These are phyloP conservation scores for Lepidurus arcticus DNA, from an alignment of 1,140 invertebrate genomes.

Conservation along the genomic window DNA sequence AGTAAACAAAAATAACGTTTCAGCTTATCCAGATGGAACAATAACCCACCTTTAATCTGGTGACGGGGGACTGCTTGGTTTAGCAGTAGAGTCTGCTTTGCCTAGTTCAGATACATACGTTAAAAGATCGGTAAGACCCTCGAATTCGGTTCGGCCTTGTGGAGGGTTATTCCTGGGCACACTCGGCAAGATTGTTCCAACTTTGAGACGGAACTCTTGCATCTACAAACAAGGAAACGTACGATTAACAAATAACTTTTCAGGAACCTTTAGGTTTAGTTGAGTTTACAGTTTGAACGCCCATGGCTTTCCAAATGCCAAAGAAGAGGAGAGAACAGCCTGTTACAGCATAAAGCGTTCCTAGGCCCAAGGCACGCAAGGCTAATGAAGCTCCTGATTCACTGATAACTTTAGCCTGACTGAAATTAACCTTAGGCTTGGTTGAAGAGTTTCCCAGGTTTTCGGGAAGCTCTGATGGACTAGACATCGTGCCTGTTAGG, in stretches of 20 bases:
- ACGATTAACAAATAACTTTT: neutral
- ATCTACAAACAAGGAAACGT: slow-evolving; percentile 41
- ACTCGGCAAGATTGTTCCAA: slow-evolving; percentile 57
- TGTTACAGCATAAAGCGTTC: slow-evolving; percentile 73
- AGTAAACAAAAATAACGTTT: no score
- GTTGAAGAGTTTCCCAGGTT: neutral
- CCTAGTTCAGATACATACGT: slow-evolving; percentile 54
- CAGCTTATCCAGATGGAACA: no score
- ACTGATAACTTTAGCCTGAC: neutral
- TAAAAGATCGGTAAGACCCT: slow-evolving; percentile 69
- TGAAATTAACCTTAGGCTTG: neutral
- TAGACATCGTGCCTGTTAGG: slow-evolving; percentile 54
- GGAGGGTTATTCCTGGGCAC: slow-evolving; percentile 74
- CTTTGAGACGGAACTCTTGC: slow-evolving; percentile 49
- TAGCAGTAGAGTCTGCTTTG: slow-evolving; percentile 3
- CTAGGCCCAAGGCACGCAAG: slow-evolving; percentile 74
- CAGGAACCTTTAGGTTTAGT: neutral
- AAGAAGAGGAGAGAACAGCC: slow-evolving; percentile 75
- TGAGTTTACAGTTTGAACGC: slow-evolving; percentile 66
- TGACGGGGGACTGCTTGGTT: slow-evolving; percentile 23
- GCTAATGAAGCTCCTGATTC: slow-evolving; percentile 74
- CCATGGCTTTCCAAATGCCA: slow-evolving; percentile 80
- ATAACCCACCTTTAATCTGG: neutral
- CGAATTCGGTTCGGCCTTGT: slow-evolving; percentile 78
- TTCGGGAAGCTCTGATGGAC: slow-evolving; percentile 43